phyloP scores from a whole-genome alignment of 2,113 vertebrate species.

The Apodemus speciosus region DNA sequence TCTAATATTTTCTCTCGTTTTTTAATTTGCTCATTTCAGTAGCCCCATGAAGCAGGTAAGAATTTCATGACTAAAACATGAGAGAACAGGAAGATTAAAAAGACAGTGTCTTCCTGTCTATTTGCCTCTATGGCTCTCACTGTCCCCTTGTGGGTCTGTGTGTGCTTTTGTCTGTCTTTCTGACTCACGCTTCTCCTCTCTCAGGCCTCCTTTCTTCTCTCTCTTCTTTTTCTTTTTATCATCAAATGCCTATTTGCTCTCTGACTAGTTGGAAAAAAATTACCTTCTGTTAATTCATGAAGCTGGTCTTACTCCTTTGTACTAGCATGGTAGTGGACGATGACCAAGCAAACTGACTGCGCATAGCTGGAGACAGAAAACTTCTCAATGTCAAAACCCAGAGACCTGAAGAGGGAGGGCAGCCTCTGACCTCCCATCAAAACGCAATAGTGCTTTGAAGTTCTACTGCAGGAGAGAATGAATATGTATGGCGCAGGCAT shows the following conservation, averaged over 20 bases:
- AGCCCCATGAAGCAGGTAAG: constrained; percentile 7
- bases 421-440: constrained; percentile 50
- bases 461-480: constrained; percentile 51
- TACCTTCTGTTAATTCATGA: constrained; percentile 32
- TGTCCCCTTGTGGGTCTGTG: not conserved
- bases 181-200: not conserved
- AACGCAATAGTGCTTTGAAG: constrained; percentile 53
- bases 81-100: not conserved
- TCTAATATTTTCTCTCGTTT: constrained; percentile 36
- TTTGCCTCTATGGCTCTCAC: not conserved
- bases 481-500: constrained; percentile 54
- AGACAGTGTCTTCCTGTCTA: not conserved
- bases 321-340: not conserved
- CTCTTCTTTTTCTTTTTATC: not conserved
- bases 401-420: constrained; percentile 17
- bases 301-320: not conserved
- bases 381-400: not conserved
- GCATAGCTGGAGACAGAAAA: not conserved
- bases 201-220: not conserved
- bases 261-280: not conserved
- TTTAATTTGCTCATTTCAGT: constrained; percentile 37
- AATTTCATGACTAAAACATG: constrained; percentile 6
- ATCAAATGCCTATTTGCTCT: constrained; percentile 30
- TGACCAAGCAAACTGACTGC: not conserved
- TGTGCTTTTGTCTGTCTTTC: not conserved